These are phyloP conservation scores for Venturia canescens DNA, from an alignment of 1,140 invertebrate species.

Conservation along the genomic window DNA sequence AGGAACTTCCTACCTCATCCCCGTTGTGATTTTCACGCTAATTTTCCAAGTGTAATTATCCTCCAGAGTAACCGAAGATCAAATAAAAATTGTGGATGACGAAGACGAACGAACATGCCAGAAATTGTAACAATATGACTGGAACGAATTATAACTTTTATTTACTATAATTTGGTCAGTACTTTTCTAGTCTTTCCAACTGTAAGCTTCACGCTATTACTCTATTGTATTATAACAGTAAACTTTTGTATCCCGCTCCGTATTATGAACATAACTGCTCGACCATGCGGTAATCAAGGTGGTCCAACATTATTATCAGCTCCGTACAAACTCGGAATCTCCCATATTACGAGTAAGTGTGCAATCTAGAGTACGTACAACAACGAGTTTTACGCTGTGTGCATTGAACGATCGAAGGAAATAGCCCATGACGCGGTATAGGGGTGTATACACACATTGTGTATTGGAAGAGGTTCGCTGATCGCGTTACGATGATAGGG, in stretches of 20 bases:
- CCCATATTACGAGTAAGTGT: background rate
- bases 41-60: too few relatives aligned
- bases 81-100: background rate
- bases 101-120: background rate
- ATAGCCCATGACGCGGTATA: slow-evolving; percentile 22
- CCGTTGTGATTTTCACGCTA: too few relatives aligned
- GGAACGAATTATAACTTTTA: background rate
- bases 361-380: background rate
- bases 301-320: slow-evolving; percentile 1
- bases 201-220: background rate
- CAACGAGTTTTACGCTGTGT: slow-evolving; percentile 1
- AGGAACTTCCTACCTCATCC: too few relatives aligned
- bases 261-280: background rate
- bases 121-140: background rate
- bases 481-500: slow-evolving; percentile 21
- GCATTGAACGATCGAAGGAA: slow-evolving; percentile 27
- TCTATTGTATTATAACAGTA: background rate
- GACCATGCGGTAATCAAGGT: background rate
- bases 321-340: background rate
- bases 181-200: background rate
- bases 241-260: background rate
- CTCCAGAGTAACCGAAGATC: too few relatives aligned
- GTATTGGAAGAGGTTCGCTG: background rate
- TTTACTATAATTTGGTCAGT: background rate
- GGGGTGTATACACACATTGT: slow-evolving; percentile 7